phyloP scores from a whole-genome alignment of 2,797 vertebrate species.

The Eptatretus atami region DNA sequence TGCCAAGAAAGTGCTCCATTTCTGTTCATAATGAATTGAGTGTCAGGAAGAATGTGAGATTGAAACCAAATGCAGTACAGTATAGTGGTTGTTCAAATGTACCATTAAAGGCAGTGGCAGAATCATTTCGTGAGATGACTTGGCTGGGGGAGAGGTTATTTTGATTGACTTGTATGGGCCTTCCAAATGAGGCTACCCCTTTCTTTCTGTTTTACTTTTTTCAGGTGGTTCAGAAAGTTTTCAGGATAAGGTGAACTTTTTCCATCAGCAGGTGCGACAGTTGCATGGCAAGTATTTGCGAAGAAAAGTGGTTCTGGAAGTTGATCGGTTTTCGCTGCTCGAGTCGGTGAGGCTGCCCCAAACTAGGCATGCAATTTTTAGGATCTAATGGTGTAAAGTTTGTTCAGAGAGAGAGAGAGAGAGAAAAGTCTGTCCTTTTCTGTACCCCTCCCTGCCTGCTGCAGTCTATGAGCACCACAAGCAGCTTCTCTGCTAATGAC shows the following conservation, averaged over 20 bases:
- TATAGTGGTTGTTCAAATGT: no score
- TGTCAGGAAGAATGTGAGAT: no score
- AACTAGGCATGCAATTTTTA: background rate
- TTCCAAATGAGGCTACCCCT: no score
- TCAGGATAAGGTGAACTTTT: slow-evolving; percentile 93
- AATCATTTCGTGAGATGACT: background rate
- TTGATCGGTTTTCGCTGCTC: slow-evolving; percentile 43
- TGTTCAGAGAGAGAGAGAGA: background rate
- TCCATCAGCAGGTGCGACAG: slow-evolving; percentile 70
- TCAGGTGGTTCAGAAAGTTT: slow-evolving; percentile 90
- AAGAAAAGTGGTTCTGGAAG: slow-evolving; percentile 69
- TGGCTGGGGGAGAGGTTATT: background rate
- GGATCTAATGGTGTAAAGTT: background rate
- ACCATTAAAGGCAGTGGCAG: background rate
- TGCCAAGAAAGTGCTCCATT: no score
- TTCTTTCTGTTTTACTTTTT: background rate
- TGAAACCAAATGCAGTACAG: no score
- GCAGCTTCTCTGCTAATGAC: slow-evolving; percentile 84
- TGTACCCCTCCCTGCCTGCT: background rate
- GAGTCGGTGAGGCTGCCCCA: slow-evolving; percentile 36
- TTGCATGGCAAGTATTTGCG: slow-evolving; percentile 73
- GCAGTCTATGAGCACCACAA: slow-evolving; percentile 65
- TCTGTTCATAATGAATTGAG: no score
- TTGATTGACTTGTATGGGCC: background rate
- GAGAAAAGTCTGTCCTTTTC: background rate